phyloP scores from a whole-genome alignment of 2,797 vertebrate genomes.

The Characodon lateralis region DNA sequence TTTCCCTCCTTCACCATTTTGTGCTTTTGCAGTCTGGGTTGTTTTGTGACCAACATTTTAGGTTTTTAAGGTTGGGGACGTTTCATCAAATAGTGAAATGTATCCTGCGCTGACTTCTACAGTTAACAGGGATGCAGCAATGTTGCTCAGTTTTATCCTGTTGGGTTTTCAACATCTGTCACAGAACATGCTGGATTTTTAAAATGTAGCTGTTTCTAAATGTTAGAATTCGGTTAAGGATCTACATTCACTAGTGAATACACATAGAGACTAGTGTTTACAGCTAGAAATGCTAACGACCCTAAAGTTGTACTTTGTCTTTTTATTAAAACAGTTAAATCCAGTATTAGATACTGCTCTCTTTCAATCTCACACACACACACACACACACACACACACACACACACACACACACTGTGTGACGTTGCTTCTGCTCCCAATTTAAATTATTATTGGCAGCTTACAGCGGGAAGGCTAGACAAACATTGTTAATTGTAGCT shows the following conservation, averaged over 20 bases:
- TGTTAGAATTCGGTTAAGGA: neutral
- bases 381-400: neutral
- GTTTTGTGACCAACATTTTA: neutral
- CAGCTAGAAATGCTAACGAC: too few relatives aligned
- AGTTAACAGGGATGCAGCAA: neutral
- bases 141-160: neutral
- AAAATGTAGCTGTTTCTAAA: neutral
- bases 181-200: neutral
- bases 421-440: neutral
- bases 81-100: neutral
- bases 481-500: neutral
- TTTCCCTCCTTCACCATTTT: neutral
- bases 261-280: too few relatives aligned
- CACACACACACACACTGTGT: neutral
- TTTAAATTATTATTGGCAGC: neutral
- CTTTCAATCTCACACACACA: too few relatives aligned
- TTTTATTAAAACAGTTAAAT: neutral
- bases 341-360: neutral
- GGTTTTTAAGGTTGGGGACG: too few relatives aligned
- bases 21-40: neutral
- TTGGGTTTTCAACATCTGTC: neutral
- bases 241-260: neutral
- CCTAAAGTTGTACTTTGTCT: neutral
- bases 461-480: neutral
- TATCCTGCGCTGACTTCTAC: neutral